phyloP scores from a whole-genome alignment of 2,888 invertebrate genomes.

The Coleophora flavipennella region DNA sequence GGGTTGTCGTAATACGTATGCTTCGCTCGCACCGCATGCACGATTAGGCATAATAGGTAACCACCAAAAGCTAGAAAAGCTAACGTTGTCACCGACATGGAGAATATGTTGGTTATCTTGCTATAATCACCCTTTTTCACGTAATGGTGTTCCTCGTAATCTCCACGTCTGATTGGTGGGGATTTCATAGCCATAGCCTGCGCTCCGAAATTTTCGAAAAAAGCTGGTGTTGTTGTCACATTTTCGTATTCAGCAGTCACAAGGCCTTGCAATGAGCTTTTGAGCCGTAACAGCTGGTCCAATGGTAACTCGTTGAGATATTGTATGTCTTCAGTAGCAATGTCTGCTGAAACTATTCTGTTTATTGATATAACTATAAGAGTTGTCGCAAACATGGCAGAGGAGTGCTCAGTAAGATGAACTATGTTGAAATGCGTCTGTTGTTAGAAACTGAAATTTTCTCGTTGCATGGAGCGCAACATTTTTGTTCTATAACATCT shows the following conservation, averaged over 20 bases:
- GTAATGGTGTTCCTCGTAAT: slow-evolving; percentile 58
- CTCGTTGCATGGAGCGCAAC: slow-evolving; percentile 51
- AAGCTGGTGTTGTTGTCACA: slow-evolving; percentile 28
- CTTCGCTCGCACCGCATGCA: slow-evolving; percentile 81
- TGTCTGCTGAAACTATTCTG: slow-evolving; percentile 25
- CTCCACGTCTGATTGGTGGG: slow-evolving; percentile 47
- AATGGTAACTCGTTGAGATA: slow-evolving; percentile 79
- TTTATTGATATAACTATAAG: slow-evolving; percentile 21
- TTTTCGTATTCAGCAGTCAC: slow-evolving; percentile 36
- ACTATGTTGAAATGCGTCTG: slow-evolving; percentile 23
- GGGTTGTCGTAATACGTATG: slow-evolving; percentile 37
- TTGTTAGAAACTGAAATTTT: slow-evolving; percentile 28
- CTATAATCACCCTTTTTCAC: slow-evolving; percentile 57
- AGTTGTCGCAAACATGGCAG: slow-evolving; percentile 31
- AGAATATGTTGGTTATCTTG: slow-evolving; percentile 82
- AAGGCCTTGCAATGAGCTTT: slow-evolving; percentile 51
- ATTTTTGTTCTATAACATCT: slow-evolving; percentile 14
- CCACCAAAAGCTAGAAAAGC: slow-evolving; percentile 90
- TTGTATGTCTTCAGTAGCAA: slow-evolving; percentile 47
- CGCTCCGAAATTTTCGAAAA: slow-evolving; percentile 46
- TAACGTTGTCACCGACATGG: slow-evolving; percentile 82
- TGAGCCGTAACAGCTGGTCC: slow-evolving; percentile 77
- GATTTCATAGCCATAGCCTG: slow-evolving; percentile 55
- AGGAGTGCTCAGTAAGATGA: slow-evolving; percentile 5
- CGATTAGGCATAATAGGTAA: slow-evolving; percentile 83